Conservation (phyloP, 2,888 invertebrate genomes). For the Synergus gifuensis region DNA sequence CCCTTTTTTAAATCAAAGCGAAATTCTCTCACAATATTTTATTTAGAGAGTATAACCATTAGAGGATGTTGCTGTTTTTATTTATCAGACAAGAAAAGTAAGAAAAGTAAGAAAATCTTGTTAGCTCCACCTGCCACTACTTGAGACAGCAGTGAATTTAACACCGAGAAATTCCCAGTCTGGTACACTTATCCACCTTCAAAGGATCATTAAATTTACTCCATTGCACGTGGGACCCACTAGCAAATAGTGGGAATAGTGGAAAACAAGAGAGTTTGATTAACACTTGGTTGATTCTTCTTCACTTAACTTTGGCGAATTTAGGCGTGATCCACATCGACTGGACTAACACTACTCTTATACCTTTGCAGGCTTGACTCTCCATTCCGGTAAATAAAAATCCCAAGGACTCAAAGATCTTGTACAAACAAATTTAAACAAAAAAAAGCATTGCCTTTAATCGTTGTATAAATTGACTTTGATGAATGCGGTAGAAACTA, state of each 20-base stretch:
- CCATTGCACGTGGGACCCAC: constrained; percentile 8
- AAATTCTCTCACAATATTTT: not conserved
- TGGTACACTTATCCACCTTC: constrained; percentile 10
- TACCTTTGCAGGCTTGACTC: not conserved
- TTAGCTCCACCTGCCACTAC: constrained; percentile 18
- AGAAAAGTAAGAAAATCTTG: constrained; percentile 15
- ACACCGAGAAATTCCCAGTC: not conserved
- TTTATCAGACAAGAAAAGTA: not conserved
- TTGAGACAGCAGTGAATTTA: constrained; percentile 19
- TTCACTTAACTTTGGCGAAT: constrained; percentile 21
- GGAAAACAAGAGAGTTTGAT: constrained; percentile 24
- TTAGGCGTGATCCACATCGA: constrained; percentile 2
- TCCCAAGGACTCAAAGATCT: not conserved
- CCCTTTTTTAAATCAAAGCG: not conserved
- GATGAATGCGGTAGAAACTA: constrained; percentile 48
- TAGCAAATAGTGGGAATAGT: constrained; percentile 5
- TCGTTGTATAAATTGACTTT: constrained; percentile 53
- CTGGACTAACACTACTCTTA: not conserved
- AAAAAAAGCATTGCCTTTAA: constrained; percentile 55
- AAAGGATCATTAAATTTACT: constrained; percentile 33
- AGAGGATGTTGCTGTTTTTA: not conserved
- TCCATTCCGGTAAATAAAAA: not conserved
- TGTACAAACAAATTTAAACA: not conserved
- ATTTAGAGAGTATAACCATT: constrained; percentile 4
- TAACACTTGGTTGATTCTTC: constrained; percentile 2